phyloP scores from a whole-genome alignment of 2,797 vertebrate species.

The Psittacula echo region DNA sequence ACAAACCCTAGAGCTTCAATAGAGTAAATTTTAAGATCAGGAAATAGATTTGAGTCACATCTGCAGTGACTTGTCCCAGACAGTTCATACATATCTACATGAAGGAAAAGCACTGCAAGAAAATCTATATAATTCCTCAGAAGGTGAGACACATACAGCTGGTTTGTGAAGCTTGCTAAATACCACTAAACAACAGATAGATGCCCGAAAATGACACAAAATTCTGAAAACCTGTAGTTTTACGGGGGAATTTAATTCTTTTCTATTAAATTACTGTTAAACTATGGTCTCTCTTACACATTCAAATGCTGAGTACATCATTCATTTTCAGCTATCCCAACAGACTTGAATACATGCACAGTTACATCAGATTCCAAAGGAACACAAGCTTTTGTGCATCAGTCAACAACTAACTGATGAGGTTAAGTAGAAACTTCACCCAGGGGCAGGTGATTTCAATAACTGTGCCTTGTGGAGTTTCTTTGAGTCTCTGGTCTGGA shows the following conservation, averaged over 20 bases:
- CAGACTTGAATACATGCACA: not conserved
- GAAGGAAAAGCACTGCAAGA: not conserved
- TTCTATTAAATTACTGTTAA: not conserved
- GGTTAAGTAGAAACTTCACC: constrained; percentile 28
- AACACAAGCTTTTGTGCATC: constrained; percentile 2
- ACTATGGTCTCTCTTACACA: not conserved
- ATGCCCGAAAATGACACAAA: not conserved
- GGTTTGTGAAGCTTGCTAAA: not conserved
- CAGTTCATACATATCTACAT: not conserved
- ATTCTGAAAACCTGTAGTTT: not conserved
- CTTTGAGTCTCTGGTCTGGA: not conserved
- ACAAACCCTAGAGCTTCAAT: not conserved
- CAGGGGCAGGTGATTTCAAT: not conserved
- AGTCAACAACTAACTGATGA: constrained; percentile 28
- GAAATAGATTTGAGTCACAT: not conserved
- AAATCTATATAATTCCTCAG: not conserved
- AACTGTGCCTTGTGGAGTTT: not conserved
- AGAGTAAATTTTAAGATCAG: not conserved
- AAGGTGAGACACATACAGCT: not conserved
- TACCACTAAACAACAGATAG: not conserved
- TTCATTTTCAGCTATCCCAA: not conserved
- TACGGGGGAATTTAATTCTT: not conserved
- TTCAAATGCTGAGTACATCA: not conserved
- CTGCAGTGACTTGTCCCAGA: not conserved
- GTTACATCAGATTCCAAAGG: not conserved